Percentiles rank a stretch among this genome's conserved stretches.
Conservation (phyloP, 2,113 vertebrate species). For the Diadophis punctatus region DNA sequence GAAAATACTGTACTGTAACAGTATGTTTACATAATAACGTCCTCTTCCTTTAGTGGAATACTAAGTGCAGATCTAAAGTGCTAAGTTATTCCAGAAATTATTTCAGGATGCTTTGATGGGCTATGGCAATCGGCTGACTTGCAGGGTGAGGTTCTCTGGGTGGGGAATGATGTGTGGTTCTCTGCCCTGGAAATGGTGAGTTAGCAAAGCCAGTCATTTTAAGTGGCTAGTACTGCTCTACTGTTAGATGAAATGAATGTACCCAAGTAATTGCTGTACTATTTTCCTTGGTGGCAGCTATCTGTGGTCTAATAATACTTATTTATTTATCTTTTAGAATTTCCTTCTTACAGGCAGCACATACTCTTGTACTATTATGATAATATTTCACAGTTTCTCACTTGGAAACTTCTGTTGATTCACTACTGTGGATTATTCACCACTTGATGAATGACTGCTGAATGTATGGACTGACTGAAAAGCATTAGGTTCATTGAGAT, state of each 20-base stretch:
- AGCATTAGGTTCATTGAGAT: neutral
- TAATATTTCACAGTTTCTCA: neutral
- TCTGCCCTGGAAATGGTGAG: neutral
- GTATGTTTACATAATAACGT: slow-evolving; percentile 17
- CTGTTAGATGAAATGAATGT: neutral
- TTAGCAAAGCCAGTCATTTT: neutral
- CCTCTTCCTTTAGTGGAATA: slow-evolving; percentile 22
- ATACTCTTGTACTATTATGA: neutral
- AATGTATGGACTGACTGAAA: neutral
- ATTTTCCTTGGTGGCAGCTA: neutral
- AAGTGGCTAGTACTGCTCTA: neutral
- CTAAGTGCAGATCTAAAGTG: slow-evolving; percentile 13
- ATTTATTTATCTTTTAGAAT: neutral
- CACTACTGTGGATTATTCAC: neutral
- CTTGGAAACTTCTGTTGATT: neutral
- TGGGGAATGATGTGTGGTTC: neutral
- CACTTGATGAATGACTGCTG: neutral
- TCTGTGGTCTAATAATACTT: neutral
- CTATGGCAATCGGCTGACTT: fast-evolving
- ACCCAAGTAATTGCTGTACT: neutral
- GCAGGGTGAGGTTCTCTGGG: neutral
- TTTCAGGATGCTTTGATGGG: neutral
- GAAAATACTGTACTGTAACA: neutral
- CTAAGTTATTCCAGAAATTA: neutral
- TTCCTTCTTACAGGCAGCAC: neutral